Base-by-base conservation (phyloP, 2,797 vertebrate genomes). In the Alauda arvensis region DNA sequence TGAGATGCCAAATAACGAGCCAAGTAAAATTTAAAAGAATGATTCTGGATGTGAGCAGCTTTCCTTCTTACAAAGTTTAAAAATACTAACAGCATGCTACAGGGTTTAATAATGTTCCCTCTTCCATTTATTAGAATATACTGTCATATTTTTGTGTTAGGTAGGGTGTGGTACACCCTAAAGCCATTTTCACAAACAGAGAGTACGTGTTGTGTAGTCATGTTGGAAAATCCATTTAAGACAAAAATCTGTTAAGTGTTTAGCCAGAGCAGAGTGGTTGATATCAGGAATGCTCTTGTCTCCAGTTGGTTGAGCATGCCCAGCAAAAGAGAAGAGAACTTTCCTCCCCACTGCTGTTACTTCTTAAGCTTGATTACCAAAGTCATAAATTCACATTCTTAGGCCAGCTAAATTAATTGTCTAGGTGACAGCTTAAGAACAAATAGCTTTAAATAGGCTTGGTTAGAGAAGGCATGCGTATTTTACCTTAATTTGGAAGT, bases 401-500 rank as follows among this genome's bases (percentile, higher is more conserved):
- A 63, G 43, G 39, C 18, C 31, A 74, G n/a, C 42, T 69, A 52
- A 55, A 83, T 89, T 72, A 89, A 76, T 81, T 89, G 29, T 42
- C 52, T 81, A 70, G 60, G 63, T 92, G 63, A 83, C 20, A 85
- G 33, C 25, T 66, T 43, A 24, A 52, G 71, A 89, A 67, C 20
- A 83, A 87, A 28, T 52, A 63, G 37, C 39, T 85, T 85, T 42
- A 89, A 89, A 66, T 62, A 63, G 26, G 29, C 59, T 56, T 91
- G 45, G 45, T 85, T 85, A 81, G 81, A 91, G 19, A 76, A 81
- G 88, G 60, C 53, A 8, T 42, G 33, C 0, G 2, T 63, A n/a
- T 87, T 93, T 87, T 91, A 49, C 61, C 75, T 89, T 89, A 76
- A 72, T 89, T 89, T 85, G 81, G 83, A 94, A 76, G 18, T 81